Evolutionary conservation across 1,140 invertebrate species (phyloP), one percentile per base, ranked within the genome.

Genomic region (Philotrypesis tridentata): DNA sequence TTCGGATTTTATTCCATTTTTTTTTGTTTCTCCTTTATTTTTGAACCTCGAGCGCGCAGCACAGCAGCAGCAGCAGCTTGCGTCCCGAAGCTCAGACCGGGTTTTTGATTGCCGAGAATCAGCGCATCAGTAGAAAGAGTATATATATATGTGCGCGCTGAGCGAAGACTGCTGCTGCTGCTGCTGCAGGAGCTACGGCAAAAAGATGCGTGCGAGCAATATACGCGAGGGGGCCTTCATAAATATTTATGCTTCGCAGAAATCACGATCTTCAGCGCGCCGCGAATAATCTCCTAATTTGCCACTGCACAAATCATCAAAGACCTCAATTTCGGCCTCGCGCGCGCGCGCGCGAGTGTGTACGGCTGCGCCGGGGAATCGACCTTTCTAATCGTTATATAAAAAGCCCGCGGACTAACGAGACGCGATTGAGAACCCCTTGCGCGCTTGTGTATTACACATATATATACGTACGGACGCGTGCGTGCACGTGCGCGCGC

Each of bases 231-330:
- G 37, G 63, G 29, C 79, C 75, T 87, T 88, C 71, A 80, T 80
- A 86, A 87, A 88, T 88, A 88, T 88, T 88, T 88, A 88, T 88
- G 85, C 82, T 87, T 88, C 81, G 84, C 86, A 88, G 87, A 88
- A 88, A 85, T 87, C 87, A 83, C 85, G 84, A 82, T 80, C 60
- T 63, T 31, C 68, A 83, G 84, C 82, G 84, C 82, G 67, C 85
- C 83, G 84, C 83, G 85, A 86, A 85, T 87, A 88, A 88, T 89
- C 87, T 89, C 84, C 86, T 87, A 87, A 83, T 85, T 87, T 88
- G 86, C 87, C 76, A 86, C 84, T 85, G 85, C 71, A n/a, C n/a
- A 74, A 80, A 80, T 80, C 79, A 73, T 81, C 79, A 48, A 70
- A 70, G 63, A 70, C 72, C 55, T 80, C 78, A 79, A 63, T 79